These are phyloP conservation scores for Machimus atricapillus DNA, from an alignment of 2,888 invertebrate genomes.

Conservation along the genomic window DNA sequence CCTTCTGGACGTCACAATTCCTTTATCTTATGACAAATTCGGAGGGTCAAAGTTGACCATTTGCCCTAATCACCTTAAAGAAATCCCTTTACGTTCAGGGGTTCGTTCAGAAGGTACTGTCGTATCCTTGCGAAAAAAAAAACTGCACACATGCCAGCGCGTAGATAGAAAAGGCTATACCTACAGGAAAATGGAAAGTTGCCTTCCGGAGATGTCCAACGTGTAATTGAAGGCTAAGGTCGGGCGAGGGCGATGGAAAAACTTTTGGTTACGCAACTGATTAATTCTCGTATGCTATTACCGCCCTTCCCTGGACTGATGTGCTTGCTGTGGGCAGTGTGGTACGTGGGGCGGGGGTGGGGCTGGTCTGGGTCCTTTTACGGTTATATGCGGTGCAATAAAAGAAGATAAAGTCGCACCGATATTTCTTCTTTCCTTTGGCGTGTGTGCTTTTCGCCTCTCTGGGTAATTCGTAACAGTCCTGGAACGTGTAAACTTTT, in stretches of 20 bases:
- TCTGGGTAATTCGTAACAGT: conserved; percentile 4
- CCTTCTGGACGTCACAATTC: conserved; percentile 12
- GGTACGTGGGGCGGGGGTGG: neutral
- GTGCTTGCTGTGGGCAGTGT: neutral
- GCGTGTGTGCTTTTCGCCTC: conserved; percentile 34
- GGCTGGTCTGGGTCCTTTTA: conserved; percentile 24
- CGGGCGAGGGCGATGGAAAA: neutral
- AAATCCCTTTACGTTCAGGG: conserved; percentile 28
- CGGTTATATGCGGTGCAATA: conserved; percentile 46
- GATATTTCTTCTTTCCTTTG: conserved; percentile 43
- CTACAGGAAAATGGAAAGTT: conserved; percentile 15
- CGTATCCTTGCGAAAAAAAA: neutral
- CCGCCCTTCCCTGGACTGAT: conserved; percentile 10
- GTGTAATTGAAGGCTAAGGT: conserved; percentile 31
- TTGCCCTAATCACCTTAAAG: conserved; percentile 43
- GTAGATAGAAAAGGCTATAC: neutral
- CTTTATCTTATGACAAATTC: conserved; percentile 41
- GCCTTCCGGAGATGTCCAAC: conserved; percentile 30
- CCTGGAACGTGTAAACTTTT: conserved; percentile 32
- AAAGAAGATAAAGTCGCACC: conserved; percentile 45
- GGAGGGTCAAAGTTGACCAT: conserved; percentile 41
- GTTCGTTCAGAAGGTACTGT: neutral
- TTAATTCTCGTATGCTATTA: conserved; percentile 45
- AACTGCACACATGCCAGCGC: neutral
- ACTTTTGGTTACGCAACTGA: conserved; percentile 45